Evolutionary conservation across 2,113 vertebrate species (phyloP), one percentile per base, ranked within the genome.

Genomic region (Takifugu bimaculatus): DNA sequence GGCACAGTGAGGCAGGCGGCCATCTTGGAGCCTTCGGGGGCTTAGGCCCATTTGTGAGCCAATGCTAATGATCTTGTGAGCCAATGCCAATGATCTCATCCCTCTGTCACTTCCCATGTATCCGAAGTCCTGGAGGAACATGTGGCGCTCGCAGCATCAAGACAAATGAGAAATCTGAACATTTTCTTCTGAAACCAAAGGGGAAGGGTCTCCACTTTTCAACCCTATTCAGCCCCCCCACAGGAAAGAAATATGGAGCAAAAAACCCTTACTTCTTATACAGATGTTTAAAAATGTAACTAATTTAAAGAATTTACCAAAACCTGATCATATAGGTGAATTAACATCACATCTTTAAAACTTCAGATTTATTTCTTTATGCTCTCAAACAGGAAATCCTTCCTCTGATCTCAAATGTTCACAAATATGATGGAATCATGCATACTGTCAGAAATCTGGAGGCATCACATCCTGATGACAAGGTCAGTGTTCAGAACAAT

Each of bases 81-180:
- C 20, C 20, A 20, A 20, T 20, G 20, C 20, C 20, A 20, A 20
- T 20, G 20, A 20, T 97, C 95, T 97, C 96, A 97, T 97, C 96
- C 95, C 94, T 94, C 95, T 92, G 91, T 90, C 82, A 94, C 94
- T 95, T 96, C 94, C 95, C 95, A 91, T 96, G 94, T 96, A 96
- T 95, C 95, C 93, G 94, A 92, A 95, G 95, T 95, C 96, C 96
- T 97, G 96, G 96, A 98, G 95, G 95, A 96, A 95, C 96, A 94
- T 95, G 97, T 98, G 95, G 94, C 79, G 95, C 94, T 96, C 91
- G 92, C 93, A 93, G 94, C 96, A 96, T 96, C 95, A 97, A 96
- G 95, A 98, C 96, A 94, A 96, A 96, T 97, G 96, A 97, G 95
- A 96, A 97, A 96, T 96, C 94, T 91, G 88, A 95, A 92, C 91